Conservation (phyloP, 2,797 vertebrate genomes). For the Falco berigora region DNA sequence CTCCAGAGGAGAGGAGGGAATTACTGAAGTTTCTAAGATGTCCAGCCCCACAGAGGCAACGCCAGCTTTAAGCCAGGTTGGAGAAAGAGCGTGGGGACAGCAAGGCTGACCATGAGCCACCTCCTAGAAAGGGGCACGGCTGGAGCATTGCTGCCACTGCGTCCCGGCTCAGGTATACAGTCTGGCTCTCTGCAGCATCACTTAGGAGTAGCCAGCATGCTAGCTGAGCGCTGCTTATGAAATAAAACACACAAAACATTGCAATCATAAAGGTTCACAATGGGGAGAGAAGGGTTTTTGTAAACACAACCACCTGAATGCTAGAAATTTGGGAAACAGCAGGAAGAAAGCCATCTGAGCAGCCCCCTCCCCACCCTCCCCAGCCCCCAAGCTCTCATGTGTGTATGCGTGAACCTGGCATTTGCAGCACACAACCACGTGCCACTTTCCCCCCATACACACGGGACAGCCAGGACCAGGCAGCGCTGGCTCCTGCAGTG, state of each 20-base stretch:
- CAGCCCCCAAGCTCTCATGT: background rate
- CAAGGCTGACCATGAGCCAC: background rate
- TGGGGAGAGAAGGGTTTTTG: background rate
- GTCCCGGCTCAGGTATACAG: too few species aligned
- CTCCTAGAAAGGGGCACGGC: background rate
- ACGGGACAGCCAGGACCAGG: background rate
- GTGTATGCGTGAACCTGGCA: fast-evolving
- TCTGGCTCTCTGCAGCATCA: background rate
- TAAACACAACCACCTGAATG: background rate
- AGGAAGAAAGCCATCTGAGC: background rate
- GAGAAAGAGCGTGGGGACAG: background rate
- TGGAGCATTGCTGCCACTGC: background rate
- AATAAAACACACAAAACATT: background rate
- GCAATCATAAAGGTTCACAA: background rate
- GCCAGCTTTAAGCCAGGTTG: background rate
- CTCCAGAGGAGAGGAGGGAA: background rate
- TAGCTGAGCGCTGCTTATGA: background rate
- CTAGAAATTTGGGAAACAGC: background rate
- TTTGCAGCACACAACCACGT: too few species aligned
- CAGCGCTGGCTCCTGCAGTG: background rate
- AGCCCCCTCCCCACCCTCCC: background rate
- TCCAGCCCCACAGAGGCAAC: background rate
- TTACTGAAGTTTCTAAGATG: too few species aligned
- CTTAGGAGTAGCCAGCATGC: background rate
- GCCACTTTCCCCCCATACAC: too few species aligned